Conservation (phyloP, 1,140 invertebrate species). For the Apis florea region DNA sequence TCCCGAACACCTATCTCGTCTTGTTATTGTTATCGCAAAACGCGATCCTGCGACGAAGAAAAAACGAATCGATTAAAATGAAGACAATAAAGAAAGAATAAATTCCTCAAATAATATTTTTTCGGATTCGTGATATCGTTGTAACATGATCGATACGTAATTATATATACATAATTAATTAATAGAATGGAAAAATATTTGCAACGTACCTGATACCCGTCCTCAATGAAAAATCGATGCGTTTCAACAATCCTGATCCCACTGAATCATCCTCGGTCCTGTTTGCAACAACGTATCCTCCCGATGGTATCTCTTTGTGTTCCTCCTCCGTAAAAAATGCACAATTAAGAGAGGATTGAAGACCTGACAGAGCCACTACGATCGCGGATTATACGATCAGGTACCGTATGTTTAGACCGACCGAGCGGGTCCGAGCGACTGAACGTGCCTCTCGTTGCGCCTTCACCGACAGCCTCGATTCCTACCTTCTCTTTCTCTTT, state of each 20-base stretch:
- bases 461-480: constrained; percentile 46
- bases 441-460: constrained; percentile 53
- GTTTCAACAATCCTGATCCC: constrained; percentile 20
- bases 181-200: not conserved
- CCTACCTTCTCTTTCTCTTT: constrained; percentile 49
- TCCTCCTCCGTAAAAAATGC: not conserved
- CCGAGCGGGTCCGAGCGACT: constrained; percentile 56
- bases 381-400: constrained; percentile 16
- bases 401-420: constrained; percentile 44
- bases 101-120: not conserved
- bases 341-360: constrained; percentile 26
- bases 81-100: not conserved
- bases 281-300: constrained; percentile 22
- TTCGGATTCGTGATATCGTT: not conserved
- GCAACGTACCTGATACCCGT: constrained; percentile 38
- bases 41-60: no score
- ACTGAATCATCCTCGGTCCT: constrained; percentile 26
- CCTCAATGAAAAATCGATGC: constrained; percentile 11
- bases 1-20: not conserved
- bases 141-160: no score
- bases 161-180: no score
- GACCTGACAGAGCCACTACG: constrained; percentile 21
- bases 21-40: constrained; percentile 3
- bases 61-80: not conserved
- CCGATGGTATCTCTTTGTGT: not conserved